Evolutionary conservation across 1,140 invertebrate genomes (phyloP), one percentile per base, ranked within the genome.

Genomic region (Brachionus plicatilis): DNA sequence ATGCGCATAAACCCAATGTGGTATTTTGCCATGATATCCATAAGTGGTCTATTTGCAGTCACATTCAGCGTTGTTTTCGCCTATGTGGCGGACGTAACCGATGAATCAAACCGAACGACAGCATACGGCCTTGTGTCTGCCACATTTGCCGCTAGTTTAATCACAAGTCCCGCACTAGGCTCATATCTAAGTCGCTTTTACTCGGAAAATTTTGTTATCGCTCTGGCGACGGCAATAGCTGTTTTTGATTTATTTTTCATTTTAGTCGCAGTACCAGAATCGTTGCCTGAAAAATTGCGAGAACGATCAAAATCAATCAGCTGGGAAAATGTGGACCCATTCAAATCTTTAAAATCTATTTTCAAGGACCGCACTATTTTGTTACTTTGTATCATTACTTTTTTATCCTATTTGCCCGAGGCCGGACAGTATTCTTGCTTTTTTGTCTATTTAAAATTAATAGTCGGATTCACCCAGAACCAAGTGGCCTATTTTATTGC

Each of bases 1-100:
- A 98, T 99, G 95, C 96, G 94, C 88, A 94, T 99, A 87, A 98
- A 98, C 91, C 96, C 96, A 72, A 99, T 96, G 95, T 99, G 97
- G 97, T 99, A 99, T 90, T 99, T 99, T 91, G 96, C 96, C 70
- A 96, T 99, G 94, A 97, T 99, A 90, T 97, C 95, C 87, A 96
- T 99, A 88, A 97, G 95, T 85, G 97, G 97, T 84, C 94, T 98
- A 85, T 99, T 99, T 91, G 95, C 97, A 76, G 97, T 99, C 75
- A 99, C 97, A 60, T 99, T 99, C 87, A 90, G 89, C 86, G 96
- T 99, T 84, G 96, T 99, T 29, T 98, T 99, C 91, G 97, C 97
- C 20, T 99, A 99, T 91, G 97, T 99, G 83, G 97, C 97, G 47
- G 97, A 99, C 91, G 96, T 99, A n/a, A 99, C 97, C 27, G 95